A percentile compares a stretch with the other conserved stretches of the same genome.
Conservation (phyloP, 2,888 invertebrate species). For the Drosophila kanekoi region DNA sequence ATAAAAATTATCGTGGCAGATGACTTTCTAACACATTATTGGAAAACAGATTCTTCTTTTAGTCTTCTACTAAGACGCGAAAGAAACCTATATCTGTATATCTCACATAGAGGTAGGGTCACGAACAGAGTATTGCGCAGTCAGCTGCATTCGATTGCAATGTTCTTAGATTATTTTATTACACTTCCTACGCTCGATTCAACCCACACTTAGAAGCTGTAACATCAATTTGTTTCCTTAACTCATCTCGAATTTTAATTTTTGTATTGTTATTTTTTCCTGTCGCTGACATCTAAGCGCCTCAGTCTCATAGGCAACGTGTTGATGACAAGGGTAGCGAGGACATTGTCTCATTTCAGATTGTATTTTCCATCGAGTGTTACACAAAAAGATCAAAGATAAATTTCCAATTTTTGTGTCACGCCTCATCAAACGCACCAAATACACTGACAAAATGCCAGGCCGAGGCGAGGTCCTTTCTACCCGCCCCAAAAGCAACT, state of each 20-base stretch:
- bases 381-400: conserved; percentile 79
- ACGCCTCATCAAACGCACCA: conserved; percentile 73
- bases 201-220: not conserved
- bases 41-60: too few relatives aligned
- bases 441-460: conserved; percentile 66
- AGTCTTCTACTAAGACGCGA: too few relatives aligned
- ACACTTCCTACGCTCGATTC: not conserved
- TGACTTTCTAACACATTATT: not conserved
- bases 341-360: conserved; percentile 47
- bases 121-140: too few relatives aligned
- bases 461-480: not conserved
- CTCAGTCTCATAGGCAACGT: conserved; percentile 36
- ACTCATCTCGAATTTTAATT: conserved; percentile 33
- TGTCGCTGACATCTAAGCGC: conserved; percentile 44
- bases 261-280: conserved; percentile 27
- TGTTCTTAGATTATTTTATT: not conserved
- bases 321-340: conserved; percentile 47
- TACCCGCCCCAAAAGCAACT: conserved; percentile 31
- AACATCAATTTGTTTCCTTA: conserved; percentile 40
- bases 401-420: conserved; percentile 77
- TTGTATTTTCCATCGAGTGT: conserved; percentile 60
- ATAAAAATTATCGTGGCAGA: not conserved
- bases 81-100: too few relatives aligned
- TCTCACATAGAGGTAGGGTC: too few relatives aligned
- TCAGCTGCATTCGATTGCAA: too few relatives aligned